phyloP scores from a whole-genome alignment of 2,888 invertebrate species.

The Zeuzera pyrina region DNA sequence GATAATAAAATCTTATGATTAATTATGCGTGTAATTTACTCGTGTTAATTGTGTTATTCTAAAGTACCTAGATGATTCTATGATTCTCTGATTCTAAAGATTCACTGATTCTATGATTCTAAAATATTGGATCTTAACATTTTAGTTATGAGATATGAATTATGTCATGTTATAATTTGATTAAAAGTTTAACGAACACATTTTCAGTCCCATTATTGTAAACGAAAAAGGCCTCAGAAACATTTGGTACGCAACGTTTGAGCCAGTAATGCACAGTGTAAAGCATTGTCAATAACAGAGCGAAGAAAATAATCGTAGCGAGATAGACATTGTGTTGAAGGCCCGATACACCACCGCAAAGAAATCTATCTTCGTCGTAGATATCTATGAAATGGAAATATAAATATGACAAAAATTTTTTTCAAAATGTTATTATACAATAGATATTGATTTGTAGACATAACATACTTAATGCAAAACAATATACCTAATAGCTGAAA shows the following conservation, averaged over 20 bases:
- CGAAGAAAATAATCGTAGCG: conserved; percentile 45
- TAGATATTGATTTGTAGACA: no score
- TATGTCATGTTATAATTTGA: no score
- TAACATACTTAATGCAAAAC: no score
- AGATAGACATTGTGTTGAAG: conserved; percentile 42
- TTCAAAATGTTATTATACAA: neutral
- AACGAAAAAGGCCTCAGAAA: conserved; percentile 59
- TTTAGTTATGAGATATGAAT: no score
- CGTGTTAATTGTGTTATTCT: no score
- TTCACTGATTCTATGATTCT: no score
- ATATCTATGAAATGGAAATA: conserved; percentile 32
- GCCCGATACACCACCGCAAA: conserved; percentile 31
- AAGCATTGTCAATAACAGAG: conserved; percentile 38
- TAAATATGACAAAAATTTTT: neutral
- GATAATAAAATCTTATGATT: no score
- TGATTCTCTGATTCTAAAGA: no score
- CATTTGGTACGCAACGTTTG: conserved; percentile 50
- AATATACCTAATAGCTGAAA: no score
- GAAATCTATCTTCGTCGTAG: conserved; percentile 54
- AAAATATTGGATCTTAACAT: no score
- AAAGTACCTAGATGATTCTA: no score
- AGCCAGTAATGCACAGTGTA: conserved; percentile 58
- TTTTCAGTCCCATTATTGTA: conserved; percentile 55
- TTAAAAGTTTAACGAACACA: conserved; percentile 26
- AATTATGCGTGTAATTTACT: no score